Conservation (phyloP, 2,888 invertebrate genomes). For the Acrobasis suavella region DNA sequence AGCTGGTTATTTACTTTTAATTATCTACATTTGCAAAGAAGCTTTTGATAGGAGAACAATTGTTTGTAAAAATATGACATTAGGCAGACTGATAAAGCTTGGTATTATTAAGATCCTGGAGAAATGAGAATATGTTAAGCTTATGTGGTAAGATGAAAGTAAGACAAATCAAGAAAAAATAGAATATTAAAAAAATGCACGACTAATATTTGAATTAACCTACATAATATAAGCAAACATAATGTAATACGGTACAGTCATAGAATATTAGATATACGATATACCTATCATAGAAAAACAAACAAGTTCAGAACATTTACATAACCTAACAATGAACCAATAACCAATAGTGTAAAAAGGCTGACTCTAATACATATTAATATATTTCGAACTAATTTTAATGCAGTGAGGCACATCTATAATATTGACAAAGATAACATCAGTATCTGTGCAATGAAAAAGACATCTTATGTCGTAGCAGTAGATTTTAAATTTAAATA, state of each 20-base stretch:
- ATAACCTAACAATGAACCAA: constrained; percentile 72
- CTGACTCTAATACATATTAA: constrained; percentile 77
- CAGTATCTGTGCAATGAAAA: neutral
- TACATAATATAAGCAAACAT: constrained; percentile 12
- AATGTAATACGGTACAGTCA: constrained; percentile 2
- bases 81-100: too few species aligned
- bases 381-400: constrained; percentile 70
- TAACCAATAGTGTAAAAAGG: constrained; percentile 72
- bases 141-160: too few species aligned
- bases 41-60: too few species aligned
- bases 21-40: too few species aligned
- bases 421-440: constrained; percentile 39
- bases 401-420: constrained; percentile 58
- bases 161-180: too few species aligned
- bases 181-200: too few species aligned
- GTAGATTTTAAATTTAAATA: constrained; percentile 32
- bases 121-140: too few species aligned
- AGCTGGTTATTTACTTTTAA: too few species aligned
- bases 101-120: too few species aligned
- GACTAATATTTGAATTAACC: neutral
- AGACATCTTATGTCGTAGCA: constrained; percentile 26
- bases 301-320: constrained; percentile 59
- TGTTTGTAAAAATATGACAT: too few species aligned
- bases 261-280: constrained; percentile 33
- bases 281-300: constrained; percentile 46